These are phyloP conservation scores for Drepana arcuata DNA, from an alignment of 1,140 invertebrate species.

Conservation along the genomic window DNA sequence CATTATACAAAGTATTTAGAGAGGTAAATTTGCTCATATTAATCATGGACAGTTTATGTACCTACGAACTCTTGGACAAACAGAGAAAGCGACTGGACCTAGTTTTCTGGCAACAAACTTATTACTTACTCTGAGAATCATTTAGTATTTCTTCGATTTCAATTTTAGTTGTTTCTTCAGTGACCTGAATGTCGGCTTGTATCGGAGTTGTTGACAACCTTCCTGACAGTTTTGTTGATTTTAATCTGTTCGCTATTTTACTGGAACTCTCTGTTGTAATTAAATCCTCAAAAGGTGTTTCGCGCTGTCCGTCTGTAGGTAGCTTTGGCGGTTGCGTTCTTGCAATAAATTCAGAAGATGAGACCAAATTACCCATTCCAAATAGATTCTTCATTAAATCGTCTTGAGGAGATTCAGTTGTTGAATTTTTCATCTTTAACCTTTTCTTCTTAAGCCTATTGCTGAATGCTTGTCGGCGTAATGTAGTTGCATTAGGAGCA, in stretches of 20 bases:
- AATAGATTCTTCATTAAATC: constrained; percentile 31
- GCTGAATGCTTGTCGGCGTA: constrained; percentile 37
- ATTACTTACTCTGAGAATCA: constrained; percentile 47
- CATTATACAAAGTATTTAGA: no score
- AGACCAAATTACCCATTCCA: constrained; percentile 31
- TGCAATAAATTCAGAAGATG: constrained; percentile 47
- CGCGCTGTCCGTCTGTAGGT: constrained; percentile 12
- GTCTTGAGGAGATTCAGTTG: constrained; percentile 29
- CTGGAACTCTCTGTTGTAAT: constrained; percentile 28
- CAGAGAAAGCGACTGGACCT: no score
- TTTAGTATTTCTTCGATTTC: constrained; percentile 62
- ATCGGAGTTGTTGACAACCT: constrained; percentile 11
- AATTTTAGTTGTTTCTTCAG: constrained; percentile 46
- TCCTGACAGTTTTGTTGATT: constrained; percentile 5
- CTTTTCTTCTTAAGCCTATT: constrained; percentile 47
- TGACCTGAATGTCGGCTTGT: constrained; percentile 11
- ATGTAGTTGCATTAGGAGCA: constrained; percentile 20
- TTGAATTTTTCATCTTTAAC: constrained; percentile 32
- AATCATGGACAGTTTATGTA: no score
- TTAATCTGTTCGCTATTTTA: constrained; percentile 3
- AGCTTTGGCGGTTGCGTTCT: constrained; percentile 30
- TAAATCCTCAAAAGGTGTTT: constrained; percentile 41
- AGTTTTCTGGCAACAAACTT: no score
- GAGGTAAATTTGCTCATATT: no score
- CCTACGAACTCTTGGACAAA: no score